Base-by-base conservation (phyloP, 2,113 vertebrate genomes). In the Ceratotherium simum region DNA sequence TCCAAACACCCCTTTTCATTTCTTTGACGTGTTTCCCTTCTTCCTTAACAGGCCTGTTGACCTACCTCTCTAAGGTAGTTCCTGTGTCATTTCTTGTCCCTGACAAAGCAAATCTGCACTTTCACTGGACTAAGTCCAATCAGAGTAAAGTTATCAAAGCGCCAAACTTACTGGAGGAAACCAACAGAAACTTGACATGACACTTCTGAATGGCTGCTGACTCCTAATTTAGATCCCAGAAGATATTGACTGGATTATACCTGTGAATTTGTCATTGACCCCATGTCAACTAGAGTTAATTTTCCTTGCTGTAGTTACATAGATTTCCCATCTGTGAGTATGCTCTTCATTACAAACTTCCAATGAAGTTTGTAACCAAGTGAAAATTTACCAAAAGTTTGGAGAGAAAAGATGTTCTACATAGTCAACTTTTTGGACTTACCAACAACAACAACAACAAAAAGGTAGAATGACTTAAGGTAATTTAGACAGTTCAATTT, bases 401-500 rank as follows among this genome's bases (percentile, higher is more conserved):
- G 78, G 73, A 81, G 27, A 91, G 72, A 75, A 76, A 29, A 60
- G 48, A 39, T 79, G 4, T 31, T 75, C 17, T 17, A 29, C 5
- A 4, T 90, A 39, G 58, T 72, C 20, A n/a, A 25, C 18, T 83
- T 56, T 87, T 20, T 83, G 56, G 42, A 78, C n/a, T 54, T 46
- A 36, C 39, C 39, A 62, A 36, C 60, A 92, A 42, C 64, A 95
- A 51, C 31, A 80, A 80, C 31, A 83, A 54, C 31, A 90, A 83
- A 46, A 84, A 51, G 5, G 3, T 29, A 2, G 20, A 91, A 85
- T 25, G 21, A 21, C n/a, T 73, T 64, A 85, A 78, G 36, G 60
- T 81, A 92, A 90, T 78, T 76, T 87, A 48, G 21, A 58, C 46
- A 31, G 90, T 95, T 93, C 20, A 78, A 1, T 70, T 87, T 90